Percentiles rank a stretch among this genome's conserved stretches.
Conservation (phyloP, 1,140 invertebrate genomes). For the Planococcus citri region DNA sequence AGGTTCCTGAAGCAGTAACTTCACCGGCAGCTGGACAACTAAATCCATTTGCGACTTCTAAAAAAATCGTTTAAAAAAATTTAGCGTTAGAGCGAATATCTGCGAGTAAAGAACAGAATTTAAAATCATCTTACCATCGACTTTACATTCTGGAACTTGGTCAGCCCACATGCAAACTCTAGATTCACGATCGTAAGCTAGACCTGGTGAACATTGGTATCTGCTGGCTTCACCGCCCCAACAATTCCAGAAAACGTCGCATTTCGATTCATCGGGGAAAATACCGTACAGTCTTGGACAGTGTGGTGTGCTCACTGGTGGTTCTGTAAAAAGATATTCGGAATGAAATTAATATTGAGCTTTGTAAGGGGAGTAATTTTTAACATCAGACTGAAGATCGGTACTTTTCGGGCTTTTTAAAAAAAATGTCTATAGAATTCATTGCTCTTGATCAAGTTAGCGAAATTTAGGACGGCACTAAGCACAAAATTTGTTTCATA, state of each 20-base stretch:
- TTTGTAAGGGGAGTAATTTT: no score
- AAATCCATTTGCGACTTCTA: slow-evolving; percentile 81
- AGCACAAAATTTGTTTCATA: no score
- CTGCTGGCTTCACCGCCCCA: slow-evolving; percentile 87
- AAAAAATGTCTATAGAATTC: no score
- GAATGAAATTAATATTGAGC: not conserved
- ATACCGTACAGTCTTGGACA: slow-evolving; percentile 82
- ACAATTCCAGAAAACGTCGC: slow-evolving; percentile 91
- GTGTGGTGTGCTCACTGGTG: slow-evolving; percentile 70
- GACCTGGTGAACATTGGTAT: slow-evolving; percentile 85
- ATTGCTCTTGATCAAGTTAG: no score
- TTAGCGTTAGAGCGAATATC: no score
- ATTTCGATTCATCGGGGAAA: slow-evolving; percentile 76
- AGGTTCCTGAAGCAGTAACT: slow-evolving; percentile 67
- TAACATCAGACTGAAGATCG: no score
- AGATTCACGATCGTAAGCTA: slow-evolving; percentile 83
- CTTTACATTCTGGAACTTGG: slow-evolving; percentile 79
- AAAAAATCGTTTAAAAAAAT: no score
- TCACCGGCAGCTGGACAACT: slow-evolving; percentile 69
- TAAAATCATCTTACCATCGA: slow-evolving; percentile 50
- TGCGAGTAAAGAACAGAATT: not conserved
- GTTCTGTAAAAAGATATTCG: slow-evolving; percentile 43
- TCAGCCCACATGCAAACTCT: slow-evolving; percentile 92
- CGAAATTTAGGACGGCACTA: no score
- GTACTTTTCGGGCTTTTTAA: no score